phyloP scores from a whole-genome alignment of 2,113 vertebrate genomes.

The Nasalis larvatus region DNA sequence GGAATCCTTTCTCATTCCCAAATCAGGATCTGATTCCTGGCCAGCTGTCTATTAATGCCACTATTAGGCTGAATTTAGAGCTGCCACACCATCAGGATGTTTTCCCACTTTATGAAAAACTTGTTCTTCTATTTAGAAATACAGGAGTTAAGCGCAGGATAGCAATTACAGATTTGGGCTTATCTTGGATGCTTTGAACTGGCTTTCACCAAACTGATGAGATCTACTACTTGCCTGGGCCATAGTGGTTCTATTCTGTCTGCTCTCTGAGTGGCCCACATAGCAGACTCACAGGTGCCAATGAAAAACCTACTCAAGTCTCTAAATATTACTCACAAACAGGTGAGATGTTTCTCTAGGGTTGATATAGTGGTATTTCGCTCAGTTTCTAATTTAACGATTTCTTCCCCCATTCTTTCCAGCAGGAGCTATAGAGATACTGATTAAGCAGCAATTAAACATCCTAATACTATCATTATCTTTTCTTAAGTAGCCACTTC shows the following conservation, averaged over 20 bases:
- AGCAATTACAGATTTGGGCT: background rate
- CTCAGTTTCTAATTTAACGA: conserved; percentile 30
- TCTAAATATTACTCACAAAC: background rate
- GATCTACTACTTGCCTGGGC: background rate
- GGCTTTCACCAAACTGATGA: no score
- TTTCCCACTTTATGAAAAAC: background rate
- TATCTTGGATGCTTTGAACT: background rate
- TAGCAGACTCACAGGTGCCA: background rate
- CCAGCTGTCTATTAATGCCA: background rate
- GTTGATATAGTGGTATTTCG: conserved; percentile 25
- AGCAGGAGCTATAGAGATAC: conserved; percentile 60
- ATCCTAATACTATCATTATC: conserved; percentile 66
- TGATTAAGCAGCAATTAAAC: conserved; percentile 75
- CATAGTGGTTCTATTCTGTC: background rate
- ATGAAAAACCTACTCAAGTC: background rate
- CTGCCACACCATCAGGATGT: background rate
- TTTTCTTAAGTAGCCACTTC: conserved; percentile 75
- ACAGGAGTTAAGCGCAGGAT: background rate
- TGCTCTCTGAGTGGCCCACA: background rate
- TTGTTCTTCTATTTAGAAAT: background rate
- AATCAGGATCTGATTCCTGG: no score
- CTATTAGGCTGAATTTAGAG: background rate
- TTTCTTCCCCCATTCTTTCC: conserved; percentile 26
- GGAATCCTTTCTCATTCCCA: background rate
- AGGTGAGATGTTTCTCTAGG: background rate